These are phyloP conservation scores for Arion vulgaris DNA, from an alignment of 1,140 invertebrate genomes.

Conservation along the genomic window DNA sequence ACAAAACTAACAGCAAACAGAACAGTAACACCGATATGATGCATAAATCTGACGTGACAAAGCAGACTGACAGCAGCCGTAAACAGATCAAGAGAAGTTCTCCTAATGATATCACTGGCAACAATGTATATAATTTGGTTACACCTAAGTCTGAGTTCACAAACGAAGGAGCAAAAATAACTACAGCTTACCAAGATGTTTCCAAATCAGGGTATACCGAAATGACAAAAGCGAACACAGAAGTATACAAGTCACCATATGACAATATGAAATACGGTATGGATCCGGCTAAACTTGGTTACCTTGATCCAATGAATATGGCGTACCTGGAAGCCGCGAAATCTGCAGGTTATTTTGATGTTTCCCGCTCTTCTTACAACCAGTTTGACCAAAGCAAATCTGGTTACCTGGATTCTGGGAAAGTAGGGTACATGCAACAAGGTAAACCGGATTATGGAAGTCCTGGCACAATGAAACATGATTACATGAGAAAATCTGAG, in stretches of 20 bases:
- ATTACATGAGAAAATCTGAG: conserved; percentile 27
- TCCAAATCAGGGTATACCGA: conserved; percentile 1
- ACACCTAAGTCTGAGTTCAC: conserved; percentile 28
- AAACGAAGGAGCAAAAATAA: neutral
- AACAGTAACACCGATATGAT: neutral
- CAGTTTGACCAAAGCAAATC: neutral
- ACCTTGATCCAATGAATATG: conserved; percentile 31
- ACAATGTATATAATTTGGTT: neutral
- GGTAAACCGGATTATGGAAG: neutral
- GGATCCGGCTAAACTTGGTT: neutral
- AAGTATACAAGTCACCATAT: neutral
- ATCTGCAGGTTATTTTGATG: conserved; percentile 29
- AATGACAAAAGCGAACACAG: neutral
- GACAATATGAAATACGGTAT: conserved; percentile 27
- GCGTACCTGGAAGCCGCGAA: conserved; percentile 32
- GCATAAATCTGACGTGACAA: neutral
- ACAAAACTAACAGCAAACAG: neutral
- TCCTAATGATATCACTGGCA: neutral
- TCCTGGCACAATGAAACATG: neutral
- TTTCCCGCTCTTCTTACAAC: conserved; percentile 20
- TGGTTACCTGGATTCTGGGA: neutral
- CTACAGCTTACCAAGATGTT: neutral
- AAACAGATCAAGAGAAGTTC: conserved; percentile 7
- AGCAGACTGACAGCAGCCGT: neutral
- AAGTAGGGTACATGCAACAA: neutral